These are phyloP conservation scores for Ctenosaura bakeri DNA, from an alignment of 2,797 vertebrate genomes.

Conservation along the genomic window DNA sequence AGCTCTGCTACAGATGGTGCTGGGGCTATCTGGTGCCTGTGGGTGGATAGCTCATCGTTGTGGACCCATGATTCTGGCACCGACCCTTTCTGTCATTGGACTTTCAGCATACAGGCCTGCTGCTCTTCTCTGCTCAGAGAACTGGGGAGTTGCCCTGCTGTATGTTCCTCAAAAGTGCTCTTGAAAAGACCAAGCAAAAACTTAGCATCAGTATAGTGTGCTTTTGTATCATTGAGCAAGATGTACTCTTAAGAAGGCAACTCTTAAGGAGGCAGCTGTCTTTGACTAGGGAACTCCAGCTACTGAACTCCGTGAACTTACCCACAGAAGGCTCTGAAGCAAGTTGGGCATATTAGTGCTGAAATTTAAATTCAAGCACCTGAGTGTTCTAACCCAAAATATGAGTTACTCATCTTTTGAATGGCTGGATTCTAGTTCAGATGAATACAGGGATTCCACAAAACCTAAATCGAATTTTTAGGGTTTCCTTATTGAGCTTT, in stretches of 20 bases:
- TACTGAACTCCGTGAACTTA: background rate
- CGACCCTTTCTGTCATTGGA: conserved; percentile 85
- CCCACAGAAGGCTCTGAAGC: background rate
- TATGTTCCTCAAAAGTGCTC: conserved; percentile 68
- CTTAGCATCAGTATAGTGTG: background rate
- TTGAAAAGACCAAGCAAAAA: conserved; percentile 17
- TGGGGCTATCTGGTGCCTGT: conserved; percentile 80
- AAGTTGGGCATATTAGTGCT: background rate
- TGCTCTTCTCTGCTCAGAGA: conserved; percentile 85
- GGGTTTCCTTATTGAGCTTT: too few species aligned
- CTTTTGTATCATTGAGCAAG: background rate
- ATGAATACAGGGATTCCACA: background rate
- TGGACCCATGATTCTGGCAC: conserved; percentile 87
- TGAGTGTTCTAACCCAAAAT: background rate
- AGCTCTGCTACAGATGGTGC: conserved; percentile 80
- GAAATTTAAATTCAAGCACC: background rate
- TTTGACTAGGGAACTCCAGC: background rate
- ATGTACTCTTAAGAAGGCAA: background rate
- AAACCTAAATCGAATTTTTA: background rate
- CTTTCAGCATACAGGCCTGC: conserved; percentile 86
- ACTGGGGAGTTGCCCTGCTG: conserved; percentile 85
- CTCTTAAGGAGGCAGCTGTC: conserved; percentile 2
- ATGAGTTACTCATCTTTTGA: background rate
- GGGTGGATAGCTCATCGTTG: conserved; percentile 77
- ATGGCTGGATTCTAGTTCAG: background rate